Evolutionary conservation across 1,140 invertebrate genomes (phyloP).

Genomic region (Protaetia brevitarsis): DNA sequence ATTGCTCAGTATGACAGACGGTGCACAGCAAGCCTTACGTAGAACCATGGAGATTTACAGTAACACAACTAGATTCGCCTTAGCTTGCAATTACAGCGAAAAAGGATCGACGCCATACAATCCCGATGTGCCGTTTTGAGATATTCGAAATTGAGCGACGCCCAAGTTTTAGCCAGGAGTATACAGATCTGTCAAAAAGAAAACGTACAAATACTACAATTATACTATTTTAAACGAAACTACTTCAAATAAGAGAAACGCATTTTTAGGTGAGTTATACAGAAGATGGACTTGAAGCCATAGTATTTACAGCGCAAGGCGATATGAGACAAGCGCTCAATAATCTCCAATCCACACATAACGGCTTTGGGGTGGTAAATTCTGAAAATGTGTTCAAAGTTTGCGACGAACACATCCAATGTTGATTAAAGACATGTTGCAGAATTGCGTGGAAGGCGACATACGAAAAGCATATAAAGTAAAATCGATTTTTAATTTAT

Average conservation of each 20-base stretch:
- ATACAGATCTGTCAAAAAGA: constrained; percentile 73
- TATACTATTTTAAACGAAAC: constrained; percentile 18
- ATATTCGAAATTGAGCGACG: constrained; percentile 89
- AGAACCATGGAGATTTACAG: constrained; percentile 99
- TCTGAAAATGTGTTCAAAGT: constrained; percentile 99
- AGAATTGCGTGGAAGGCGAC: constrained; percentile 76
- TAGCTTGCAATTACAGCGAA: constrained; percentile 98
- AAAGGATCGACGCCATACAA: constrained; percentile 99
- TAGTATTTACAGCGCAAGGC: constrained; percentile 97
- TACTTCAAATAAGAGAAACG: too few species aligned
- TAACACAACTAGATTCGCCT: constrained; percentile 93
- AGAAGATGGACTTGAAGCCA: constrained; percentile 93
- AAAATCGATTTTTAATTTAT: neutral
- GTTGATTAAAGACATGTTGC: constrained; percentile 88
- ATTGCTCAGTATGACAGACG: constrained; percentile 95
- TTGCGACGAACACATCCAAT: constrained; percentile 98
- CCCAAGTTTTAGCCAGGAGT: constrained; percentile 80
- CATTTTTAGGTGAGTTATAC: constrained; percentile 68
- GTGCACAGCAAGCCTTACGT: constrained; percentile 93
- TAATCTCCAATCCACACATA: constrained; percentile 95
- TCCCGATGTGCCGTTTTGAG: constrained; percentile 95
- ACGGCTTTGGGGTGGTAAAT: constrained; percentile 91
- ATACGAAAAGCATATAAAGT: constrained; percentile 86
- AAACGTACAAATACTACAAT: constrained; percentile 54
- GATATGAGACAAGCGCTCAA: constrained; percentile 97